phyloP scores from a whole-genome alignment of 1,140 invertebrate genomes.

The Oscheius sp. region DNA sequence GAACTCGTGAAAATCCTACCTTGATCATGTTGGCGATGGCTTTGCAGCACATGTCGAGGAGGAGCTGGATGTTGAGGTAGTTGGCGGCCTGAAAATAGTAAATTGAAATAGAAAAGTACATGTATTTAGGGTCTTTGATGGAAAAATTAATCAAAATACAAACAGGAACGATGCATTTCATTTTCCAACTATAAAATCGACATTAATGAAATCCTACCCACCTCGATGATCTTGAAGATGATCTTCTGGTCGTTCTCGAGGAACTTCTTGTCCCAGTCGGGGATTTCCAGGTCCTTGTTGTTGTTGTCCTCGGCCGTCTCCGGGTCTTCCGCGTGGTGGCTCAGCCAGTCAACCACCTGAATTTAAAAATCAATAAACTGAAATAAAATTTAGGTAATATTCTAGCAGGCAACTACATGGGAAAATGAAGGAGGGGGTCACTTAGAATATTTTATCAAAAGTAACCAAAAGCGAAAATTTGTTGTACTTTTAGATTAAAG shows the following conservation, averaged over 20 bases:
- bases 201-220: background rate
- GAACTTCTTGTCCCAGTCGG: background rate
- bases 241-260: background rate
- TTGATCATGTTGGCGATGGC: slow-evolving; percentile 11
- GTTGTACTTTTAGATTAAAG: no score
- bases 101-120: no score
- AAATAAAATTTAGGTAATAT: no score
- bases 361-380: no score
- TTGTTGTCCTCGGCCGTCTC: background rate
- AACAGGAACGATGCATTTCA: background rate
- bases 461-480: no score
- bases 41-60: background rate
- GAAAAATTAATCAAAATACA: background rate
- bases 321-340: background rate
- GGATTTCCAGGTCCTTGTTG: background rate
- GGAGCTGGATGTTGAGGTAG: background rate
- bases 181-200: background rate
- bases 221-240: background rate
- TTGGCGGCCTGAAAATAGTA: slow-evolving; percentile 4
- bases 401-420: no score
- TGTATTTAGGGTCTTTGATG: no score
- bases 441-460: no score
- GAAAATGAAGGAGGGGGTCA: no score
- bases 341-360: background rate
- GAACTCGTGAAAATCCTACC: slow-evolving; percentile 21